Evolutionary conservation across 2,113 vertebrate genomes (phyloP), one percentile per base, ranked within the genome.

Genomic region (Lophius piscatorius): DNA sequence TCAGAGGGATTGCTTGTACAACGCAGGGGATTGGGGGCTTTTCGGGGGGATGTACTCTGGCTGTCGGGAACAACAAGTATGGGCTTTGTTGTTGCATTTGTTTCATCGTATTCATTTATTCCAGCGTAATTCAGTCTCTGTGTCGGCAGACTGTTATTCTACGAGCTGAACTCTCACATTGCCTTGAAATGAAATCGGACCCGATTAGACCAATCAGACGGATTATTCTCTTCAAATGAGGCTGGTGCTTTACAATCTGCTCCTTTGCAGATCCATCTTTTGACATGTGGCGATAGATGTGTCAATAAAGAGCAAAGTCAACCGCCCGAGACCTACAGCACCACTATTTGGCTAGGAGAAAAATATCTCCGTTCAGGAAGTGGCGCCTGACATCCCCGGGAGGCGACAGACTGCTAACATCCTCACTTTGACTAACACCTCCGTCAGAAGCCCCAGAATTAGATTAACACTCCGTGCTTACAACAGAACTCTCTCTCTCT

Each of bases 331-430:
- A 51, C 47, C 54, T 45, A 54, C 40, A 29, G 52, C 52, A 45
- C 31, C 17, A 0, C n/a, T n/a, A n/a, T n/a, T n/a, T n/a, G 55
- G 17, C 4, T 35, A 8, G 13, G 33, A 44, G 28, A 33, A 34
- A 47, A 46, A 46, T 7, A 44, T 3, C 7, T n/a, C 9, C 44
- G 47, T 18, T 68, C 40, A 18, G 22, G 59, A 28, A 52, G 63
- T 4, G 44, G 46, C 14, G 70, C 46, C 71, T 64, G 59, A 50
- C 78, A 61, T 62, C 73, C 49, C 40, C n/a, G 47, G 18, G 64
- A 72, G 60, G 76, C 58, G 50, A 42, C 76, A 78, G 80, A 54
- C 80, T 80, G 75, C 38, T 61, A 63, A 76, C 79, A 76, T 68
- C 67, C 26, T 73, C 80, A 62, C 70, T 62, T 46, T 47, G 56